Base-by-base conservation (phyloP, 2,113 vertebrate species). In the Emydura subglobosa region DNA sequence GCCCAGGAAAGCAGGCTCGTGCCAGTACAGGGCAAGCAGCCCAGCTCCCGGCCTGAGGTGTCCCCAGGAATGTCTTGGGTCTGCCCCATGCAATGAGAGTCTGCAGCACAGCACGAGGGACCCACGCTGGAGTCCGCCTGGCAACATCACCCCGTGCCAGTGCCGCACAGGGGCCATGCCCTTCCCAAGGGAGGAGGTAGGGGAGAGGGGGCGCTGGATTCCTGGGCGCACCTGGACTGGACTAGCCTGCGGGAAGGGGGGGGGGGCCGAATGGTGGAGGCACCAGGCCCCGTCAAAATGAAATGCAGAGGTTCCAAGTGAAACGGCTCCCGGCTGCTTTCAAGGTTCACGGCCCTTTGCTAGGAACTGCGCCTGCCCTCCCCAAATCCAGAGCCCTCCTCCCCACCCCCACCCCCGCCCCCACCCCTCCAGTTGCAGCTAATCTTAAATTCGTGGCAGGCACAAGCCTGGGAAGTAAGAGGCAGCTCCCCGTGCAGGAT, bases 401-500 rank as follows among this genome's bases (percentile, higher is more conserved):
- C 7, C 5, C 34, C 44, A 6, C 11, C 31, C 44, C 44, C 44
- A 47, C 47, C 47, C 29, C 27, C 8, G 39, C 7, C 2, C 22
- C 10, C 44, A 34, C 89, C 82, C 92, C 97, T 54, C 95, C 85
- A 92, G 95, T 91, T 97, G 98, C 98, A 99, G 99, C 98, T 93
- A 85, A 98, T 98, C 97, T 97, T 98, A 98, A 98, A 98, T 97
- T 96, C 97, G 91, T 86, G 83, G 91, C 4, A 42, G 87, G 90
- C 87, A 44, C 34, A 94, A 93, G 94, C 42, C 65, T 44, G 87
- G 88, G 76, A 82, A 0, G 5, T 25, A 22, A 39, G 97, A 91
- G 96, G 98, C 96, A 97, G 98, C 98, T 98, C 96, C 95, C 95
- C 94, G 98, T 97, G 97, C 98, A 98, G 96, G 97, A 98, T 14